These are phyloP conservation scores for Bubo blakistoni DNA, from an alignment of 2,113 vertebrate species.

Conservation along the genomic window DNA sequence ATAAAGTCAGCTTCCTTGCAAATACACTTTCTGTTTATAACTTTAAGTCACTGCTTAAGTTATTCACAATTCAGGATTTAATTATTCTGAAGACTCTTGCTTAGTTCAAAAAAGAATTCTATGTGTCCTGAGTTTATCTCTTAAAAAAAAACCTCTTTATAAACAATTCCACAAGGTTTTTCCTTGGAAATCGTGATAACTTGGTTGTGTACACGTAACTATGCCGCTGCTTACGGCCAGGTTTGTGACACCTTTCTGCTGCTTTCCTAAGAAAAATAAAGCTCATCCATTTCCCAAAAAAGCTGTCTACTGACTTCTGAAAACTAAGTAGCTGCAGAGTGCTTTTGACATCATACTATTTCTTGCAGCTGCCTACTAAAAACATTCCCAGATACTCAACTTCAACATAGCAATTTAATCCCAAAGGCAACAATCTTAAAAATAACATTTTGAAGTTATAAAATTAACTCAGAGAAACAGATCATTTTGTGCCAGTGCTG, in stretches of 20 bases:
- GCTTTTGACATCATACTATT: neutral
- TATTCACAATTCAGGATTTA: neutral
- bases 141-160: neutral
- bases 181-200: rapidly evolving
- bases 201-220: neutral
- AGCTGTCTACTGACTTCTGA: neutral
- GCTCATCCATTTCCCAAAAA: neutral
- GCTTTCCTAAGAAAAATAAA: neutral
- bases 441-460: neutral
- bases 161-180: neutral
- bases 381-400: neutral
- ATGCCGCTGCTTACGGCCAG: neutral
- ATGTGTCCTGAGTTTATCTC: neutral
- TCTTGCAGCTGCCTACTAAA: neutral
- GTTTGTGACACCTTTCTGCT: neutral
- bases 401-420: neutral
- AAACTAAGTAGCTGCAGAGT: neutral
- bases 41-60: neutral
- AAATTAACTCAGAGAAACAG: neutral
- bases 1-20: neutral
- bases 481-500: neutral
- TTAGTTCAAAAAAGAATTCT: neutral
- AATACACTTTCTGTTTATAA: neutral
- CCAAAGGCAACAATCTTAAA: neutral
- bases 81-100: neutral